A percentile compares a stretch with the other conserved stretches of the same genome.
Conservation (phyloP, 1,140 invertebrate species). For the Drosophila virilis region DNA sequence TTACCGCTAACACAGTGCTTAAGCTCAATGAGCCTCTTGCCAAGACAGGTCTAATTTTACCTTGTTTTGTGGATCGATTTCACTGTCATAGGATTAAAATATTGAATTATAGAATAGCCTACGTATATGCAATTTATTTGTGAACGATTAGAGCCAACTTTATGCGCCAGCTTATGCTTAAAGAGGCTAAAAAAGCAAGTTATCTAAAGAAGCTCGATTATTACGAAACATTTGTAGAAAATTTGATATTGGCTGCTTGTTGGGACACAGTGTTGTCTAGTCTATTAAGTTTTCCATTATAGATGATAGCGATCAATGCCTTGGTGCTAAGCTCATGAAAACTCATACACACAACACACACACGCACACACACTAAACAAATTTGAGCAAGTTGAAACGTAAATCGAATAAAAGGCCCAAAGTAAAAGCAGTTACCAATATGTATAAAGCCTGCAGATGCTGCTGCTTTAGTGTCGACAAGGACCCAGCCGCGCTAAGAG, state of each 20-base stretch:
- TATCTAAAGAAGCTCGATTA: constrained; percentile 31
- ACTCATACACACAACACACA: constrained; percentile 25
- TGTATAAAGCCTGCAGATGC: constrained; percentile 42
- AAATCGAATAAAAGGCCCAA: constrained; percentile 81
- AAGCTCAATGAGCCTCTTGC: too few species aligned
- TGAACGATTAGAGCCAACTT: constrained; percentile 1
- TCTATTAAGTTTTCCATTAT: constrained; percentile 80
- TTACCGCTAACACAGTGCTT: not conserved
- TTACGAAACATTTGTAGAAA: constrained; percentile 41
- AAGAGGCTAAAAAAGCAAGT: constrained; percentile 22
- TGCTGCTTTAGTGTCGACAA: constrained; percentile 31
- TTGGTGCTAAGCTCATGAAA: constrained; percentile 31
- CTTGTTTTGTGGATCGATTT: too few species aligned
- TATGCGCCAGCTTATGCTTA: constrained; percentile 6
- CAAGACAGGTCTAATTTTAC: too few species aligned
- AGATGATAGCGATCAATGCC: constrained; percentile 62
- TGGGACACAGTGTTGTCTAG: constrained; percentile 44
- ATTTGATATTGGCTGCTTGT: constrained; percentile 20
- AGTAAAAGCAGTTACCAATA: constrained; percentile 79
- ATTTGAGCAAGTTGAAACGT: constrained; percentile 71
- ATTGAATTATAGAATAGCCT: not conserved
- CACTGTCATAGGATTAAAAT: too few species aligned
- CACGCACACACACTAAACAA: constrained; percentile 43
- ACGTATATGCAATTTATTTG: not conserved
- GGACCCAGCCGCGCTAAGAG: not conserved